These are phyloP conservation scores for Himalopsyche tibetana DNA, from an alignment of 2,888 invertebrate species.

Conservation along the genomic window DNA sequence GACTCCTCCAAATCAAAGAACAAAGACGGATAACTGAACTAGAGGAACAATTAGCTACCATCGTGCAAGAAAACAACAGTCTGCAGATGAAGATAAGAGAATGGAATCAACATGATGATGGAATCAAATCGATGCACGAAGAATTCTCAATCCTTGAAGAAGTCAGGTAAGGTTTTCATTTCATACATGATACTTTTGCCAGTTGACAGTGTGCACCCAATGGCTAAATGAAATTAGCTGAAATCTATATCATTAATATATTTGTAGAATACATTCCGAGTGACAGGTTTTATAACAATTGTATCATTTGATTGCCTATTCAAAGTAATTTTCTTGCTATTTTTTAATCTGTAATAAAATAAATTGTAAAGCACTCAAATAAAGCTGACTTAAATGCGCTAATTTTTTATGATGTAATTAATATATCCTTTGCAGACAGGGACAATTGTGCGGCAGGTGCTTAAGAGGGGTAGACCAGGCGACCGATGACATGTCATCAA, in stretches of 20 bases:
- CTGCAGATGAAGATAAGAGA: constrained; percentile 83
- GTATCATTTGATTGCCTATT: too few species aligned
- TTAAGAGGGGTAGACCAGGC: constrained; percentile 79
- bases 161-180: constrained; percentile 81
- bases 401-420: not conserved
- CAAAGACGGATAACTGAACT: constrained; percentile 85
- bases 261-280: too few species aligned
- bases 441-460: constrained; percentile 88
- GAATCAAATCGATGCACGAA: constrained; percentile 89
- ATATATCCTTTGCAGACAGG: constrained; percentile 79
- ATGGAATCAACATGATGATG: constrained; percentile 82
- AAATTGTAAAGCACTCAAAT: too few species aligned
- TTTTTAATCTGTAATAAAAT: too few species aligned
- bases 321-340: too few species aligned
- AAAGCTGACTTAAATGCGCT: too few species aligned
- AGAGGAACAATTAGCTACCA: constrained; percentile 85
- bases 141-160: constrained; percentile 90
- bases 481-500: constrained; percentile 80
- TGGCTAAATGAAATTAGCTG: too few species aligned
- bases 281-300: too few species aligned
- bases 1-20: constrained; percentile 82
- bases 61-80: constrained; percentile 83
- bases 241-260: too few species aligned
- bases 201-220: too few species aligned
- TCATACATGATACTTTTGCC: not conserved